Evolutionary conservation across 2,797 vertebrate species (phyloP).

Genomic region (Margarornis squamiger): DNA sequence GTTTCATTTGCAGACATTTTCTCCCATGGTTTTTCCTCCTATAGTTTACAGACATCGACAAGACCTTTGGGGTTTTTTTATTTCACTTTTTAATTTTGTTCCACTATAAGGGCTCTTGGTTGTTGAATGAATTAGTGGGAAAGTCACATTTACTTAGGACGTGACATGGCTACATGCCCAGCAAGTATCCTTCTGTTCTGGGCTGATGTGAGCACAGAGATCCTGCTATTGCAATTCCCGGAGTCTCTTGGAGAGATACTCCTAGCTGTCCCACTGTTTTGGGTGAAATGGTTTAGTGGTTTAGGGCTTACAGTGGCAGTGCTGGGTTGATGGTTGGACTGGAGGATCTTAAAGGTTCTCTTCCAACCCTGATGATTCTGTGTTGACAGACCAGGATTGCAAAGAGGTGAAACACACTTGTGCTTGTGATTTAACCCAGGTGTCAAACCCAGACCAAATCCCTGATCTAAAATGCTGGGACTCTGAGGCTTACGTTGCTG

Average conservation of each 20-base stretch:
- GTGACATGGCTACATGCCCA: accelerated
- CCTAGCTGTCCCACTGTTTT: background rate
- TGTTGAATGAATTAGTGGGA: background rate
- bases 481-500: background rate
- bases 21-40: background rate
- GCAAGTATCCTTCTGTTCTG: background rate
- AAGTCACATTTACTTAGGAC: background rate
- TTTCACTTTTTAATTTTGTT: background rate
- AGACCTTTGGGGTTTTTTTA: accelerated
- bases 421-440: background rate
- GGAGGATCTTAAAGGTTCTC: background rate
- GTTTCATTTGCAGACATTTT: background rate
- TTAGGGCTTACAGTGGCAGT: background rate
- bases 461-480: background rate
- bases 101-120: background rate
- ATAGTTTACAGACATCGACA: background rate
- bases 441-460: background rate
- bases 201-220: background rate
- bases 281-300: background rate
- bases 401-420: background rate
- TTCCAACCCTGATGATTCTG: background rate
- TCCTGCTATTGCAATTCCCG: background rate
- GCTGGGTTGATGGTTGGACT: background rate
- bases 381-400: background rate
- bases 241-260: background rate